These are phyloP conservation scores for Drosophila nigromelanica DNA, from an alignment of 1,140 invertebrate genomes.

Conservation along the genomic window DNA sequence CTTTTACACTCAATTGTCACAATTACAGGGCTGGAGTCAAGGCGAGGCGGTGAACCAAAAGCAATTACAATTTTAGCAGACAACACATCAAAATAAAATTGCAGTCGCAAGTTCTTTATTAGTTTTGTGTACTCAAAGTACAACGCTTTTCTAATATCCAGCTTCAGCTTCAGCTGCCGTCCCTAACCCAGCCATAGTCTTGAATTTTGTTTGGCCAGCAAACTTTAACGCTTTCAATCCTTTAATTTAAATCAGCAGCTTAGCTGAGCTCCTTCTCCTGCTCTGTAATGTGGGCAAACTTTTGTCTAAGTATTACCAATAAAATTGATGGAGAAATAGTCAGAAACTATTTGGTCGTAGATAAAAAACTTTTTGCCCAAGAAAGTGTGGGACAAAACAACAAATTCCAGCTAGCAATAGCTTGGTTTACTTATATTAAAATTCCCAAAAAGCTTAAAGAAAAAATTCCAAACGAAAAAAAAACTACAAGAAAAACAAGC, in stretches of 20 bases:
- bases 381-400: conserved; percentile 13
- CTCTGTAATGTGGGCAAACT: conserved; percentile 64
- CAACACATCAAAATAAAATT: conserved; percentile 62
- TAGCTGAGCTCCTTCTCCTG: conserved; percentile 9
- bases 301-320: conserved; percentile 82
- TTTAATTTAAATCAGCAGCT: conserved; percentile 67
- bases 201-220: conserved; percentile 46
- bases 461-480: background rate
- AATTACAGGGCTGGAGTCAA: conserved; percentile 59
- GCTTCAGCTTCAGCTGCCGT: background rate
- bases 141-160: conserved; percentile 54
- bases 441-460: conserved; percentile 43
- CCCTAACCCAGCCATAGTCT: conserved; percentile 17
- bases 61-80: conserved; percentile 71
- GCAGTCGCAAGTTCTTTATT: conserved; percentile 60
- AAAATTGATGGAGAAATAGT: conserved; percentile 82
- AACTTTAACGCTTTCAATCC: conserved; percentile 73
- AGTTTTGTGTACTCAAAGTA: conserved; percentile 40
- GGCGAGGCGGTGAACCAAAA: conserved; percentile 40
- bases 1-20: conserved; percentile 67
- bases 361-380: conserved; percentile 66
- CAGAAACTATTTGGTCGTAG: conserved; percentile 78
- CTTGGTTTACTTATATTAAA: conserved; percentile 76
- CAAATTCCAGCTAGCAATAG: conserved; percentile 50
- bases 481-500: conserved; percentile 18